These are phyloP conservation scores for Flexamia atlantica DNA, from an alignment of 2,888 invertebrate species.

Conservation along the genomic window DNA sequence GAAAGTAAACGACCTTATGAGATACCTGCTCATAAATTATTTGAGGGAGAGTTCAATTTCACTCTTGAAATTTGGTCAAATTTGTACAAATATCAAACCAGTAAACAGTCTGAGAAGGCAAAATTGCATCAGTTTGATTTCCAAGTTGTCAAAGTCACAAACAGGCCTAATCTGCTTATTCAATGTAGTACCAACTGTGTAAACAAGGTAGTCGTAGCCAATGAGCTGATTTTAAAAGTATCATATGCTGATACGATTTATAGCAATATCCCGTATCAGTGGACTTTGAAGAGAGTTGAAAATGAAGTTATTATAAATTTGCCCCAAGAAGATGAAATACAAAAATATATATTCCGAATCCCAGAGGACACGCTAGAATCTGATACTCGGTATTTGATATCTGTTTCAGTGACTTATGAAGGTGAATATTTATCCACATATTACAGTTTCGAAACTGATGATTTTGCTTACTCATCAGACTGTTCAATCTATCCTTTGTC, in stretches of 20 bases:
- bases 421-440: background rate
- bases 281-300: background rate
- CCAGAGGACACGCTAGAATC: slow-evolving; percentile 4
- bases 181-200: background rate
- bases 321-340: background rate
- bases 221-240: background rate
- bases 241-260: background rate
- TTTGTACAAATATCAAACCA: background rate
- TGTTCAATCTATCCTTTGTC: background rate
- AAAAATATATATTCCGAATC: background rate
- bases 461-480: background rate
- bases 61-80: slow-evolving; percentile 7
- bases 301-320: background rate
- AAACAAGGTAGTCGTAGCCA: background rate
- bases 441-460: slow-evolving; percentile 17
- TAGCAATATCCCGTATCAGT: background rate
- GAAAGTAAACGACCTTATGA: background rate
- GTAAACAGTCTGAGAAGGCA: background rate
- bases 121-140: background rate
- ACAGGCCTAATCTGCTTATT: background rate
- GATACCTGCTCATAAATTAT: background rate
- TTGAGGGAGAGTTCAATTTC: slow-evolving; percentile 3
- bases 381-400: background rate
- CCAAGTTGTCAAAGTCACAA: background rate
- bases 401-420: background rate